These are phyloP conservation scores for Tarsius wallacei DNA, from an alignment of 2,797 vertebrate genomes.

Conservation along the genomic window DNA sequence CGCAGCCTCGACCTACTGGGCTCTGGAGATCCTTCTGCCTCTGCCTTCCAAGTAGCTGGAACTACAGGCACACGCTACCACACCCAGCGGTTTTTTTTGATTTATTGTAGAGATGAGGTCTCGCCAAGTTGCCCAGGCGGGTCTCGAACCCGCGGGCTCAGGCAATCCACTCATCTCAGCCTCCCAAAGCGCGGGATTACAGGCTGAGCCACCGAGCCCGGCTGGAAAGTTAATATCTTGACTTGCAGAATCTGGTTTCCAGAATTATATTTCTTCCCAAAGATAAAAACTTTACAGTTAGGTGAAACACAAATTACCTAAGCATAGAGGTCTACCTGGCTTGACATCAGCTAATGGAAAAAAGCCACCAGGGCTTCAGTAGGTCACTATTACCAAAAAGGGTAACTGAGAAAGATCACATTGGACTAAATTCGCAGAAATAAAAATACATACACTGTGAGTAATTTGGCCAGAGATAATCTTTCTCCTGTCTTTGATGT, in stretches of 20 bases:
- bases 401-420: background rate
- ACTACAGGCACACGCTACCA: too few species aligned
- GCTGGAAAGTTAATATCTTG: slow-evolving; percentile 19
- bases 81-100: too few species aligned
- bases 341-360: background rate
- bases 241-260: slow-evolving; percentile 1
- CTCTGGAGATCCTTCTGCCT: too few species aligned
- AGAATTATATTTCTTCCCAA: background rate
- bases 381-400: background rate
- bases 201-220: too few species aligned
- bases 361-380: background rate
- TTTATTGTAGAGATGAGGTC: too few species aligned
- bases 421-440: background rate
- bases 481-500: background rate
- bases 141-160: too few species aligned
- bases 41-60: too few species aligned
- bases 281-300: background rate
- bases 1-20: too few species aligned
- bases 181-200: too few species aligned
- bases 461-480: background rate
- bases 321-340: background rate
- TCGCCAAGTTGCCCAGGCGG: too few species aligned
- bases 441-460: slow-evolving; percentile 44
- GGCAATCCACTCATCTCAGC: too few species aligned
- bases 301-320: background rate